Conservation (phyloP, 2,113 vertebrate genomes). For the Hippolais icterina region DNA sequence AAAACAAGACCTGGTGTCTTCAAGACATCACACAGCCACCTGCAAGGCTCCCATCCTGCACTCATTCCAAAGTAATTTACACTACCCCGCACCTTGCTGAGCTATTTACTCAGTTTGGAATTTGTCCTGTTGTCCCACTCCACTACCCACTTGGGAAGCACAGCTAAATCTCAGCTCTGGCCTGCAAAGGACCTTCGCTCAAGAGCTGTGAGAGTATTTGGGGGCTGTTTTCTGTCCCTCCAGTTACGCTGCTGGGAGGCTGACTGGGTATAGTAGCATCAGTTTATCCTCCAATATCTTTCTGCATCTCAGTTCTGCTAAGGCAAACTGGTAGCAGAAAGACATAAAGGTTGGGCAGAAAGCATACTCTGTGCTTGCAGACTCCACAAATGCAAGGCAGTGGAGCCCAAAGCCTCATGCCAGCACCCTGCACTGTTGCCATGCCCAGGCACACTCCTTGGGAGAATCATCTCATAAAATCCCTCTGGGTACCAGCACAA, state of each 20-base stretch:
- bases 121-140: not conserved
- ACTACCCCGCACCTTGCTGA: not conserved
- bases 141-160: not conserved
- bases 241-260: not conserved
- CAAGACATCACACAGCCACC: not conserved
- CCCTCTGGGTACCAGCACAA: fast-evolving
- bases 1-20: not conserved
- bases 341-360: not conserved
- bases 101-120: not conserved
- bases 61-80: not conserved
- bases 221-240: not conserved
- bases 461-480: not conserved
- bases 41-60: not conserved
- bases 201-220: not conserved
- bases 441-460: not conserved
- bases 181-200: not conserved
- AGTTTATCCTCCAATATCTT: not conserved
- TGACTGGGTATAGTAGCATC: not conserved
- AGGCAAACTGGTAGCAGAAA: not conserved
- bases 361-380: not conserved
- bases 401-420: not conserved
- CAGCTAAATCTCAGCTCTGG: not conserved
- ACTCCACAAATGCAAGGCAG: not conserved
- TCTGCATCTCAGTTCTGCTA: not conserved
- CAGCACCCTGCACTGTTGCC: fast-evolving